A percentile compares a stretch with the other conserved stretches of the same genome.
Conservation (phyloP, 2,888 invertebrate species). For the Mantis religiosa region DNA sequence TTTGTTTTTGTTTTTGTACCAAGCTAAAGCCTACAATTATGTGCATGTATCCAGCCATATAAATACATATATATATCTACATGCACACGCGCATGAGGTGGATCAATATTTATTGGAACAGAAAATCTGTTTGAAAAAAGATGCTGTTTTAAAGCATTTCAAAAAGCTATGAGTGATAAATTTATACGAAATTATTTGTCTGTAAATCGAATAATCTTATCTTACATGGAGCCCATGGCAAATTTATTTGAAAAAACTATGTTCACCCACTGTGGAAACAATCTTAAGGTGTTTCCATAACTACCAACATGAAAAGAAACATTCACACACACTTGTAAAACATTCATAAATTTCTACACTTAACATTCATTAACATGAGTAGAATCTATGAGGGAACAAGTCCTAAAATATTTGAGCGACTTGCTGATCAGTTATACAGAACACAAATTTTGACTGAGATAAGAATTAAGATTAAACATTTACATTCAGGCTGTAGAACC, state of each 20-base stretch:
- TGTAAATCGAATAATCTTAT: not conserved
- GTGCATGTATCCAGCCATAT: conserved; percentile 12
- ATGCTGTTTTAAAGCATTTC: not conserved
- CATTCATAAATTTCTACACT: not conserved
- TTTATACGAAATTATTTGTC: not conserved
- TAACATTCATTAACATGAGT: not conserved
- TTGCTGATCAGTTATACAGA: not conserved
- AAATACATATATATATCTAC: conserved; percentile 8
- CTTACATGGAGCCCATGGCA: not conserved
- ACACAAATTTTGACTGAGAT: not conserved
- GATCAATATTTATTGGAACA: conserved; percentile 12
- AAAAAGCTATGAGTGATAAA: not conserved
- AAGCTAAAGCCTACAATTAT: conserved; percentile 13
- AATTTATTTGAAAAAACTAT: not conserved
- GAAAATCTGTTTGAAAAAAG: not conserved
- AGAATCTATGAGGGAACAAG: not conserved
- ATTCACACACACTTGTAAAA: not conserved
- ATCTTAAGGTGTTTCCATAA: not conserved
- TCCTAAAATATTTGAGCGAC: not conserved
- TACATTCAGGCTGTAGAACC: not conserved
- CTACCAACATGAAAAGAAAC: not conserved
- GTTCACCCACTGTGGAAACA: not conserved
- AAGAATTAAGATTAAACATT: not conserved
- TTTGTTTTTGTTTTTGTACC: not conserved
- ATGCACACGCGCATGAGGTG: conserved; percentile 6